phyloP scores from a whole-genome alignment of 1,140 invertebrate genomes.

The Drosophila parabipectinata region DNA sequence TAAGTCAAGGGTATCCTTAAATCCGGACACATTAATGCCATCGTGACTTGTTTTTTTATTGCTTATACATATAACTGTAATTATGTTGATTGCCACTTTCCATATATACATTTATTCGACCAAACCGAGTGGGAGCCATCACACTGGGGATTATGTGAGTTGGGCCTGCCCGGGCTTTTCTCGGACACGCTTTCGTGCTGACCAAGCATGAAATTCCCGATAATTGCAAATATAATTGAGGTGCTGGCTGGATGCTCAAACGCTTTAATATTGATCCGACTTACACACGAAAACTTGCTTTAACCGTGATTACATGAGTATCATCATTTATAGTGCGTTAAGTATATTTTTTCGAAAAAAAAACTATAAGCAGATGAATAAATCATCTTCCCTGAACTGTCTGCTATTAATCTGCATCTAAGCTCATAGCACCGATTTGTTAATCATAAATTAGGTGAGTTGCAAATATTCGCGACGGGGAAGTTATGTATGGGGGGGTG shows the following conservation, averaged over 20 bases:
- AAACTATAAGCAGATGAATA: neutral
- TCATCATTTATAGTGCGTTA: conserved; percentile 6
- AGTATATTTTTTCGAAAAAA: neutral
- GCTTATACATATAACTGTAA: conserved; percentile 38
- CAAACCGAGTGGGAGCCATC: conserved; percentile 33
- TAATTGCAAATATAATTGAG: conserved; percentile 64
- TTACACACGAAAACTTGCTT: conserved; percentile 32
- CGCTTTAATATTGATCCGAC: conserved; percentile 37
- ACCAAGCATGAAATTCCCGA: conserved; percentile 52
- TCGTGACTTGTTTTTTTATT: conserved; percentile 9
- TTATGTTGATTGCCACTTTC: conserved; percentile 62
- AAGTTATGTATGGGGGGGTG: too few species aligned
- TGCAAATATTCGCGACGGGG: conserved; percentile 1
- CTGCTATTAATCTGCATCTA: conserved; percentile 4
- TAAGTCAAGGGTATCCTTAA: conserved; percentile 4
- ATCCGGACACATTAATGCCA: neutral
- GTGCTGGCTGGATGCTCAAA: conserved; percentile 15
- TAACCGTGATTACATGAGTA: conserved; percentile 36
- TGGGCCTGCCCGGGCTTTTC: conserved; percentile 1
- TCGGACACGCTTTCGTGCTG: conserved; percentile 26
- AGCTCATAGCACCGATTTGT: neutral
- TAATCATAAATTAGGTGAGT: conserved; percentile 23
- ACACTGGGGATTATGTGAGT: conserved; percentile 39
- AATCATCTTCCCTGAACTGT: neutral
- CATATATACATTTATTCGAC: conserved; percentile 35